Evolutionary conservation across 2,888 invertebrate genomes (phyloP).

Genomic region (Hirtodrosophila alboralis): DNA sequence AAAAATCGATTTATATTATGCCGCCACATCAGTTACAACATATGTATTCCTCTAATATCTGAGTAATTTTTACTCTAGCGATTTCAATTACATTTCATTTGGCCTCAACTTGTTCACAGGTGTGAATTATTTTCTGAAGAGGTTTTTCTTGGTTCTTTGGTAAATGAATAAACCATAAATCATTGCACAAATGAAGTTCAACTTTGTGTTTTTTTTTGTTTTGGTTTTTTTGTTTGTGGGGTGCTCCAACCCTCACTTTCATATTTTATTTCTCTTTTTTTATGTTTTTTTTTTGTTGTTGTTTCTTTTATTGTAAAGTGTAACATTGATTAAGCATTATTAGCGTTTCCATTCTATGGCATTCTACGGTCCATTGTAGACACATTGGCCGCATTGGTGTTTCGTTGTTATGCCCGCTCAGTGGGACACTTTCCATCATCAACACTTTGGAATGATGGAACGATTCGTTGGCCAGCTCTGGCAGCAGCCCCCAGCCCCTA

Average conservation of each 20-base stretch:
- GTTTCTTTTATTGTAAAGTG: conserved; percentile 78
- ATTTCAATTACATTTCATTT: conserved; percentile 68
- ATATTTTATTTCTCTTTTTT: conserved; percentile 40
- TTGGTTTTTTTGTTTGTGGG: conserved; percentile 26
- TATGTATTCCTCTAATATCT: conserved; percentile 12
- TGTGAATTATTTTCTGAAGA: conserved; percentile 62
- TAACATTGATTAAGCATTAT: conserved; percentile 83
- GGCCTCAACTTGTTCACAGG: conserved; percentile 68
- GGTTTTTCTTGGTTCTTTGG: conserved; percentile 18
- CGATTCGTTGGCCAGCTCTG: conserved; percentile 64
- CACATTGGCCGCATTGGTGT: conserved; percentile 41
- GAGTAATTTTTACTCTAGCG: not conserved
- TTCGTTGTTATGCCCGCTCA: conserved; percentile 56
- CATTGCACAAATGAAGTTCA: conserved; percentile 73
- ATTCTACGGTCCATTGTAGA: conserved; percentile 47
- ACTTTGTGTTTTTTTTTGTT: conserved; percentile 23
- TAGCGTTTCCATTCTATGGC: conserved; percentile 62
- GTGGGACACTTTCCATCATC: conserved; percentile 79
- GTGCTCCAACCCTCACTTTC: conserved; percentile 27
- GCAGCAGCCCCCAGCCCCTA: conserved; percentile 37
- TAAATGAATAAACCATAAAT: conserved; percentile 73
- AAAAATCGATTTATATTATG: conserved; percentile 62
- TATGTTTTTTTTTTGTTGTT: too few species aligned
- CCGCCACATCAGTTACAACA: conserved; percentile 35
- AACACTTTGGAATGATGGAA: conserved; percentile 73